Evolutionary conservation across 2,888 invertebrate genomes (phyloP).

Genomic region (Hypsopygia costalis): DNA sequence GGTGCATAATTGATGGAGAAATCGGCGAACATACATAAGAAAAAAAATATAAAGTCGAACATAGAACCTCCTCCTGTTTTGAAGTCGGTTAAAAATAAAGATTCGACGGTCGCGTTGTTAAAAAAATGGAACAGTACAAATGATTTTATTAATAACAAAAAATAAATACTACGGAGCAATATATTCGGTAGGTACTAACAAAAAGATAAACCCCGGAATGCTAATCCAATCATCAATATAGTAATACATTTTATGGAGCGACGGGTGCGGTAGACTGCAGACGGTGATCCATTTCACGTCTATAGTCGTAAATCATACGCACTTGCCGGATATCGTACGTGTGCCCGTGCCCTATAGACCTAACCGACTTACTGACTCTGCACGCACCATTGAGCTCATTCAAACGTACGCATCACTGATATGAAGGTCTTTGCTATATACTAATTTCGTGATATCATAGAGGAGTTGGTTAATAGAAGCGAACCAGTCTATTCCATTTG

Average conservation of each 20-base stretch:
- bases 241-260: conserved; percentile 2
- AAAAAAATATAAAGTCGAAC: too few species aligned
- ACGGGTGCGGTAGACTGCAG: conserved; percentile 3
- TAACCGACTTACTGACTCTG: conserved; percentile 12
- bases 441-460: background rate
- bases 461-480: too few species aligned
- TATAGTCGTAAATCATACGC: conserved; percentile 17
- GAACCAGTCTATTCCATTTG: too few species aligned
- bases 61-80: too few species aligned
- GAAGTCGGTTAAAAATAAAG: too few species aligned
- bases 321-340: conserved; percentile 18
- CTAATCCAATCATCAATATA: background rate
- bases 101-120: too few species aligned
- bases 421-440: conserved; percentile 12
- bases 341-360: conserved; percentile 14
- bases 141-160: too few species aligned
- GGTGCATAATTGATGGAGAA: too few species aligned
- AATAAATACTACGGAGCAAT: too few species aligned
- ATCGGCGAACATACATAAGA: too few species aligned
- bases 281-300: conserved; percentile 6
- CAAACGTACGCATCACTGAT: conserved; percentile 33
- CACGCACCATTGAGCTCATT: conserved; percentile 22
- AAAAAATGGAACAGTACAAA: too few species aligned
- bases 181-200: too few species aligned
- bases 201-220: background rate